Percentiles rank a stretch among this genome's conserved stretches.
Conservation (phyloP, 2,797 vertebrate species). For the Spheniscus humboldti region DNA sequence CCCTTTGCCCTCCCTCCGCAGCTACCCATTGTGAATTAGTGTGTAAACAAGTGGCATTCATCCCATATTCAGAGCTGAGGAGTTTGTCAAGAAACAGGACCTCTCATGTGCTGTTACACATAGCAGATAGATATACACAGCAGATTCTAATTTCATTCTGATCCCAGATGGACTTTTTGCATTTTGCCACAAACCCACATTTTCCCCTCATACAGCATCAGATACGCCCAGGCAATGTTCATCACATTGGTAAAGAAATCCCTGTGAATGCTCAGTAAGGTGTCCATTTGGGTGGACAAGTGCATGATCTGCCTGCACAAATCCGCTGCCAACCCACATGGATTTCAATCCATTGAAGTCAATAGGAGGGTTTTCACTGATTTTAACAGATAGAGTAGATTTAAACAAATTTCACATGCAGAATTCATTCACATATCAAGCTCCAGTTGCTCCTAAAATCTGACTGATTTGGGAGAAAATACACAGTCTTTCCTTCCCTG, state of each 20-base stretch:
- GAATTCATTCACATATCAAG: neutral
- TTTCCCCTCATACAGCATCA: neutral
- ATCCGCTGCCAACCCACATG: neutral
- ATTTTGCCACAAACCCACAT: neutral
- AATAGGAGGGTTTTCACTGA: neutral
- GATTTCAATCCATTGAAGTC: neutral
- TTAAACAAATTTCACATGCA: neutral
- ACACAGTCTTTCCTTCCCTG: neutral
- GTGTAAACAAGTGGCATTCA: neutral
- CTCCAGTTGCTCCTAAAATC: neutral
- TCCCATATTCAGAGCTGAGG: neutral
- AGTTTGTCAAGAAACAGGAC: neutral
- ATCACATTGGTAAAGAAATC: neutral
- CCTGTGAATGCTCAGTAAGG: neutral
- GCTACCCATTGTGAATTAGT: neutral
- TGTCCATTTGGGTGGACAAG: neutral
- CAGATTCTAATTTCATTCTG: neutral
- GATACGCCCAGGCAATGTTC: neutral
- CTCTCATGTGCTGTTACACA: neutral
- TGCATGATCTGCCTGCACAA: neutral
- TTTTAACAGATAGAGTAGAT: neutral
- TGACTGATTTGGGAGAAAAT: neutral
- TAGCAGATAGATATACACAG: neutral
- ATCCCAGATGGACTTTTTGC: neutral
- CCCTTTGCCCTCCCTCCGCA: neutral